Percentiles rank a stretch among this genome's conserved stretches.
These are phyloP conservation scores for Pituophis catenifer DNA, from an alignment of 2,113 vertebrate species.

Conservation along the genomic window DNA sequence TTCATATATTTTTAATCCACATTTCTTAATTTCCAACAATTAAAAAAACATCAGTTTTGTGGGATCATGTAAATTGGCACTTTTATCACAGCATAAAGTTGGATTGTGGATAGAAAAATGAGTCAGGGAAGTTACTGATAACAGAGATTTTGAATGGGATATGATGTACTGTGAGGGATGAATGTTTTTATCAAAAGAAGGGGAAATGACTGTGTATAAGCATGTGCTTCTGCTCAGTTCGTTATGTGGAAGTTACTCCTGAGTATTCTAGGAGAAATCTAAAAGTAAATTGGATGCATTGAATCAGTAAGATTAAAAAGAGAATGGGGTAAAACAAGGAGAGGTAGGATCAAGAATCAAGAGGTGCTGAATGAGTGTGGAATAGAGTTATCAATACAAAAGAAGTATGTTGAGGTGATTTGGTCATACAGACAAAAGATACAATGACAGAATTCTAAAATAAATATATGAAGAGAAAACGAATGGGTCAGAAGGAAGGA, in stretches of 20 bases:
- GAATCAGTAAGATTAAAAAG: background rate
- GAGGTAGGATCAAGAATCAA: background rate
- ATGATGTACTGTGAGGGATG: background rate
- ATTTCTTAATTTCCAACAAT: background rate
- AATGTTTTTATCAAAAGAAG: background rate
- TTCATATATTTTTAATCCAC: background rate
- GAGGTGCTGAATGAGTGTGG: background rate
- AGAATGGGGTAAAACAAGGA: background rate
- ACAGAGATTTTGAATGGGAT: background rate
- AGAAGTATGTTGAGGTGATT: background rate
- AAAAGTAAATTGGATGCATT: background rate
- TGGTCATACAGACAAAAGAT: background rate
- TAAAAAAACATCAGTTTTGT: background rate
- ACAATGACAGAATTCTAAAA: background rate
- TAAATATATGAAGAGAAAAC: background rate
- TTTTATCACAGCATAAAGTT: background rate
- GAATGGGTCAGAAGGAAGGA: background rate
- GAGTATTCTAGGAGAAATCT: background rate
- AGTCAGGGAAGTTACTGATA: background rate
- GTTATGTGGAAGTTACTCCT: background rate
- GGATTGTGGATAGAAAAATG: background rate
- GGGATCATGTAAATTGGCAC: background rate
- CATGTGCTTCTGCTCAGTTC: background rate
- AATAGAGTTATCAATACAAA: background rate
- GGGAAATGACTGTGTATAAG: background rate